A percentile compares a stretch with the other conserved stretches of the same genome.
phyloP scores from a whole-genome alignment of 2,113 vertebrate species.

The Mirounga angustirostris region DNA sequence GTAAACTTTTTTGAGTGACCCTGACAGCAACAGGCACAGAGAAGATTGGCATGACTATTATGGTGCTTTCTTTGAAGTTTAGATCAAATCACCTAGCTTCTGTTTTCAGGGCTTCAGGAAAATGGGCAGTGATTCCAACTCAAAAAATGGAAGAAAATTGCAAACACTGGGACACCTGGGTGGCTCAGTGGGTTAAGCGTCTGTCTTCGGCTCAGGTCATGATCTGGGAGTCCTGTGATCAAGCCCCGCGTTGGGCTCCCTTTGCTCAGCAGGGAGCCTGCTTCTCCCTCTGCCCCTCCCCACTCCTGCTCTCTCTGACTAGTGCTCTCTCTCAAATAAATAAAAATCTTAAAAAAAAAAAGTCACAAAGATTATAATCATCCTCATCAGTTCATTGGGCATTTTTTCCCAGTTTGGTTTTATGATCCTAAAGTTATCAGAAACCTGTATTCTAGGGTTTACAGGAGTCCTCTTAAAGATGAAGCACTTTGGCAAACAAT shows the following conservation, averaged over 20 bases:
- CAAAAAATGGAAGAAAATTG: background rate
- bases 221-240: background rate
- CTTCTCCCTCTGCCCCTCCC: background rate
- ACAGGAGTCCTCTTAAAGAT: background rate
- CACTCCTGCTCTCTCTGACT: background rate
- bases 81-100: background rate
- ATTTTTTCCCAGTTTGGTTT: background rate
- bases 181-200: background rate
- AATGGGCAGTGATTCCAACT: background rate
- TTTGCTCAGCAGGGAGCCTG: background rate
- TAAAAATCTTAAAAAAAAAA: background rate
- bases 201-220: background rate
- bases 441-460: background rate
- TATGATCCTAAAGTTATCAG: background rate
- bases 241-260: background rate
- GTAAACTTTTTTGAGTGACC: background rate
- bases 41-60: background rate
- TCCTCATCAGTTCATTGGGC: background rate
- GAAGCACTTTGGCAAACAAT: background rate
- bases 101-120: background rate
- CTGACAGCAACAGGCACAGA: background rate
- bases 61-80: background rate
- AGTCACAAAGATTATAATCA: background rate
- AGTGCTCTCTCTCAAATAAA: background rate
- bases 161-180: background rate